Conservation (phyloP, 2,113 vertebrate genomes). For the Cavia aperea region DNA sequence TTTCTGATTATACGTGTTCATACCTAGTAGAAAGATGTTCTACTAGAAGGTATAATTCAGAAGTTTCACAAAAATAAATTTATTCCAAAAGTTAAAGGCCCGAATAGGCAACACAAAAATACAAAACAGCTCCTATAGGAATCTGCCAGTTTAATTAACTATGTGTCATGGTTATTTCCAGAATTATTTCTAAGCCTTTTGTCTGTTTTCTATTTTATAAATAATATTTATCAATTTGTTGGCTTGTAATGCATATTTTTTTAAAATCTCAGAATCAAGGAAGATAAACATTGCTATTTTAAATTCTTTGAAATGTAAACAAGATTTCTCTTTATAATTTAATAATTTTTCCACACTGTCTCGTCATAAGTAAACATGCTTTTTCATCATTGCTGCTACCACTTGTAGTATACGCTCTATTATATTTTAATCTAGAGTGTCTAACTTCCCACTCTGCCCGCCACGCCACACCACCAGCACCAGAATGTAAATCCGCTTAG, state of each 20-base stretch:
- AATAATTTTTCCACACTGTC: not conserved
- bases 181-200: slow-evolving; percentile 23
- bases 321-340: not conserved
- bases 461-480: not conserved
- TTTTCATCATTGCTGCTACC: not conserved
- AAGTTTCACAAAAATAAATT: slow-evolving; percentile 2
- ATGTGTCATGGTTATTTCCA: slow-evolving; percentile 18
- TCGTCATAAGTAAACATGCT: not conserved
- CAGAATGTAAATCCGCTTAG: not conserved
- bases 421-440: not conserved
- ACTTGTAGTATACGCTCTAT: not conserved
- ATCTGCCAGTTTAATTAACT: slow-evolving; percentile 26
- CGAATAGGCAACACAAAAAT: slow-evolving; percentile 12
- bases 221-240: not conserved
- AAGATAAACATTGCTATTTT: slow-evolving; percentile 21
- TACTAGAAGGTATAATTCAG: slow-evolving; percentile 30
- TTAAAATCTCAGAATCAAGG: not conserved
- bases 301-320: slow-evolving; percentile 16
- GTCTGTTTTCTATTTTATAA: slow-evolving; percentile 19
- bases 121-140: slow-evolving; percentile 20
- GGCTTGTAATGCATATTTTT: not conserved
- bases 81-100: slow-evolving; percentile 30
- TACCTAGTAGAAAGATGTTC: slow-evolving; percentile 44
- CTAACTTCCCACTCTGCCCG: accelerated
- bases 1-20: slow-evolving; percentile 52